Conservation (phyloP, 2,888 invertebrate genomes). For the Nineta flava region DNA sequence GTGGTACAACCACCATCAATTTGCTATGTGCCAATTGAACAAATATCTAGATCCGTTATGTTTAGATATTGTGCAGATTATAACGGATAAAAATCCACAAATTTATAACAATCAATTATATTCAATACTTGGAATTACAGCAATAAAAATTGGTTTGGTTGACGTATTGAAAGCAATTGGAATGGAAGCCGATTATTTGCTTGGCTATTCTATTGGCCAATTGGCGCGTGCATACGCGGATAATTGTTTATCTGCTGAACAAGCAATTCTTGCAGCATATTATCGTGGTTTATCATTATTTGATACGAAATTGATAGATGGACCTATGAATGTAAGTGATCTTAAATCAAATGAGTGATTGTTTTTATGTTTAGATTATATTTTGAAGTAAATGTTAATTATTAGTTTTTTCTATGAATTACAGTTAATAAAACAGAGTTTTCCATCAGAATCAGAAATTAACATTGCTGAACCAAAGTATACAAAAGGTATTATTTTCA, state of each 20-base stretch:
- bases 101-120: slow-evolving; percentile 51
- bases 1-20: slow-evolving; percentile 26
- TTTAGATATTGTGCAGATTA: slow-evolving; percentile 43
- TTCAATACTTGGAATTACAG: slow-evolving; percentile 59
- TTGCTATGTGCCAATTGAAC: slow-evolving; percentile 50
- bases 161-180: slow-evolving; percentile 34
- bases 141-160: slow-evolving; percentile 36
- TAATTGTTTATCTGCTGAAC: slow-evolving; percentile 65
- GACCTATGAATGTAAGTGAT: slow-evolving; percentile 77
- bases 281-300: slow-evolving; percentile 54
- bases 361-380: too few relatives aligned
- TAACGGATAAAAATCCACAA: slow-evolving; percentile 41
- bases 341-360: neutral
- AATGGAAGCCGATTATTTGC: slow-evolving; percentile 15
- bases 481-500: too few relatives aligned
- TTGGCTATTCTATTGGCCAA: slow-evolving; percentile 75
- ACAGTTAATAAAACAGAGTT: too few relatives aligned
- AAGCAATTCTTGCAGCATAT: slow-evolving; percentile 64
- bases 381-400: too few relatives aligned
- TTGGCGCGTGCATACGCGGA: slow-evolving; percentile 85
- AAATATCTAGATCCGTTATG: slow-evolving; percentile 43
- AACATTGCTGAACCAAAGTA: too few relatives aligned
- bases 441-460: too few relatives aligned
- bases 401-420: too few relatives aligned
- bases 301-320: slow-evolving; percentile 43